Evolutionary conservation across 2,888 invertebrate species (phyloP).

Genomic region (Erpobdella octoculata): DNA sequence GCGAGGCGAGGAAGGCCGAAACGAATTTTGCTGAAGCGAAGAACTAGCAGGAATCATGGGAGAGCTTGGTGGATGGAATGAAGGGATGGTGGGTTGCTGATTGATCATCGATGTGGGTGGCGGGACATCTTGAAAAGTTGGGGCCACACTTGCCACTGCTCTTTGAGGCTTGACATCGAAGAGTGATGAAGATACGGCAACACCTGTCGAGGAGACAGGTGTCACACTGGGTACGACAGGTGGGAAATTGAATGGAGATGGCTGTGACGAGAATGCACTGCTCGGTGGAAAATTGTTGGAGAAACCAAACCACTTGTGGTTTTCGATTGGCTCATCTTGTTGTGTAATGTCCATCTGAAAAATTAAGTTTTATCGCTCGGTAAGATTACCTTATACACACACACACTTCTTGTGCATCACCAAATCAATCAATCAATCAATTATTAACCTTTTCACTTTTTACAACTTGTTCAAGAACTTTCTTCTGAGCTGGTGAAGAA

Average conservation of each 20-base stretch:
- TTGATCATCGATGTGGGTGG: too few relatives aligned
- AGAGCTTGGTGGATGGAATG: constrained; percentile 2
- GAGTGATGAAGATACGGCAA: constrained; percentile 3
- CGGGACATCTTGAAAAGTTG: constrained; percentile 22
- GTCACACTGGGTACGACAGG: not conserved
- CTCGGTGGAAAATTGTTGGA: not conserved
- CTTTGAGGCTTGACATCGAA: constrained; percentile 21
- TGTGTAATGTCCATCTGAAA: too few relatives aligned
- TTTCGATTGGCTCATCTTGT: not conserved
- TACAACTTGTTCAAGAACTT: too few relatives aligned
- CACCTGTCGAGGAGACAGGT: not conserved
- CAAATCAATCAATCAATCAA: too few relatives aligned
- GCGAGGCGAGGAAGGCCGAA: constrained; percentile 5
- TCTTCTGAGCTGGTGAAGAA: too few relatives aligned
- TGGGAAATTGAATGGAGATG: not conserved
- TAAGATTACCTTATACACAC: too few relatives aligned
- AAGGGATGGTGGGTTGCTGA: not conserved
- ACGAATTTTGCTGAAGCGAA: constrained; percentile 12
- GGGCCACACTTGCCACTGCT: constrained; percentile 27
- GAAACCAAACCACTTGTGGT: not conserved
- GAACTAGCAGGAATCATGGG: not conserved
- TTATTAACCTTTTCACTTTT: too few relatives aligned
- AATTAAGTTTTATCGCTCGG: too few relatives aligned
- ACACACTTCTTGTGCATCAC: too few relatives aligned
- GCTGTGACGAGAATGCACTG: not conserved